phyloP scores from a whole-genome alignment of 2,888 invertebrate species.

The Clostera curtula region DNA sequence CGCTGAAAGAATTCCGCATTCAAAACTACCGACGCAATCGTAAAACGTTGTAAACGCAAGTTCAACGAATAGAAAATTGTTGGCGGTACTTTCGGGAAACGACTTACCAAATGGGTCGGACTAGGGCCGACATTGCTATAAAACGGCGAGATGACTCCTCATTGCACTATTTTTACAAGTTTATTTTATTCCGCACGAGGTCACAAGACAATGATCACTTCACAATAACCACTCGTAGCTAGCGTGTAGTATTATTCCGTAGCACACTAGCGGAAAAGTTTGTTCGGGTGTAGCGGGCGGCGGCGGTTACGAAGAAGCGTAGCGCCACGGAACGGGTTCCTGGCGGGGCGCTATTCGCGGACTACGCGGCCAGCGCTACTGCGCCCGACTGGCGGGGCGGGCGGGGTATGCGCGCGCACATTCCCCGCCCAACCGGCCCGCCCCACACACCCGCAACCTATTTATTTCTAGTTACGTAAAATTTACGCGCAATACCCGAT shows the following conservation, averaged over 20 bases:
- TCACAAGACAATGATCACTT: conserved; percentile 48
- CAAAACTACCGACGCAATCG: conserved; percentile 24
- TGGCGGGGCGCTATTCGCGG: conserved; percentile 63
- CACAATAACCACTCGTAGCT: conserved; percentile 40
- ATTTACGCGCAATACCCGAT: conserved; percentile 73
- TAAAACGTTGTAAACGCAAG: conserved; percentile 22
- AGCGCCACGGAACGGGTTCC: conserved; percentile 53
- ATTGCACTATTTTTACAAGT: conserved; percentile 48
- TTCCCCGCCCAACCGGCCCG: conserved; percentile 64
- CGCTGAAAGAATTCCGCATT: conserved; percentile 56
- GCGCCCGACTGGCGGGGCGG: conserved; percentile 35
- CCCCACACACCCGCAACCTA: conserved; percentile 74
- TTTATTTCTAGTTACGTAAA: conserved; percentile 76
- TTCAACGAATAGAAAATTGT: conserved; percentile 38
- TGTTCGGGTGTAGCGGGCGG: conserved; percentile 38
- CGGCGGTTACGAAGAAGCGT: conserved; percentile 35
- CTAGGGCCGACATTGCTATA: conserved; percentile 75
- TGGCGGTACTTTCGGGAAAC: conserved; percentile 22
- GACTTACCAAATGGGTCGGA: conserved; percentile 74
- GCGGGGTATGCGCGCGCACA: conserved; percentile 53
- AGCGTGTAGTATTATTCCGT: conserved; percentile 32
- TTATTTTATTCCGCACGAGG: conserved; percentile 32
- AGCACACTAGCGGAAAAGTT: conserved; percentile 57
- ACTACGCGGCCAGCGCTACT: conserved; percentile 45
- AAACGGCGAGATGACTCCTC: conserved; percentile 51